Evolutionary conservation across 2,113 vertebrate genomes (phyloP).

Genomic region (Rhea americana): DNA sequence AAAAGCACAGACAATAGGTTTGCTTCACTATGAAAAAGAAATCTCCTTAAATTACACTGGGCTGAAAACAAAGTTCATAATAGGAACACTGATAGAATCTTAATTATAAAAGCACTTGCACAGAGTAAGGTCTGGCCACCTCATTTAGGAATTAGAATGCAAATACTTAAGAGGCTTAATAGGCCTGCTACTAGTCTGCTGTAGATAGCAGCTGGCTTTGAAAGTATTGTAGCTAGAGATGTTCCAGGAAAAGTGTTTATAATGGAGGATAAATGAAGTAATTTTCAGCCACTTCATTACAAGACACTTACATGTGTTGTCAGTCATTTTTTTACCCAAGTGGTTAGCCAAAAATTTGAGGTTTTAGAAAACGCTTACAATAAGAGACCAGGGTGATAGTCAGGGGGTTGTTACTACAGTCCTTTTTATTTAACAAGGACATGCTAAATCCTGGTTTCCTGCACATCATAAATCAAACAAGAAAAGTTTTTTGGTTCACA

Average conservation of each 20-base stretch:
- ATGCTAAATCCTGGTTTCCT: neutral
- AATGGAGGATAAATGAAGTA: slow-evolving; percentile 55
- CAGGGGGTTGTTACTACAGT: neutral
- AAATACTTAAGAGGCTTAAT: slow-evolving; percentile 61
- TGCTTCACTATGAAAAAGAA: neutral
- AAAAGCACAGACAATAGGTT: neutral
- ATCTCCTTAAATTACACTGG: slow-evolving; percentile 2
- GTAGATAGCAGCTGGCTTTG: slow-evolving; percentile 61
- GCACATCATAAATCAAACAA: neutral
- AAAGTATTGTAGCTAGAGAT: neutral
- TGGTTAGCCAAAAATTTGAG: slow-evolving; percentile 8
- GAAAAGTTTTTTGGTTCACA: neutral
- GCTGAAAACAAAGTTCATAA: slow-evolving; percentile 28
- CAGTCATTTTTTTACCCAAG: slow-evolving; percentile 16
- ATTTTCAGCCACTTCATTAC: slow-evolving; percentile 53
- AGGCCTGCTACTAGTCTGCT: slow-evolving; percentile 42
- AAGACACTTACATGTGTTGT: neutral
- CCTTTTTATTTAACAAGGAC: neutral
- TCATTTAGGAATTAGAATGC: slow-evolving; percentile 61
- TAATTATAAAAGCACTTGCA: slow-evolving; percentile 59
- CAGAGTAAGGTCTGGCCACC: slow-evolving; percentile 8
- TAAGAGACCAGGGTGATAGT: neutral
- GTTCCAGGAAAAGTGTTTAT: neutral
- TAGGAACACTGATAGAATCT: slow-evolving; percentile 42
- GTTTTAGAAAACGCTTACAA: neutral